A percentile compares a stretch with the other conserved stretches of the same genome.
Evolutionary conservation across 2,797 vertebrate species (phyloP).

Genomic region (Rhinoraja longicauda): DNA sequence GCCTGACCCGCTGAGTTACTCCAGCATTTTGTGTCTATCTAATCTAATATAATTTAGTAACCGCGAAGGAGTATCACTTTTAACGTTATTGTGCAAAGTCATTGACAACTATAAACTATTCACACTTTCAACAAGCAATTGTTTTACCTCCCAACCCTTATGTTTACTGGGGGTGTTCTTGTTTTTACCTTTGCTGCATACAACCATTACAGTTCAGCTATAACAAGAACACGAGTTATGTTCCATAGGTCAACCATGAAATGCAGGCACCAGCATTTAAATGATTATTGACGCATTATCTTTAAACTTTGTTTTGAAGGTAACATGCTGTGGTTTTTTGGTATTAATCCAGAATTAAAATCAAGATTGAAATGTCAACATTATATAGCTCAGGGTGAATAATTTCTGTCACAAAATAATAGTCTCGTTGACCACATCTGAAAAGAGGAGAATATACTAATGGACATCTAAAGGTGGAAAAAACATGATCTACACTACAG

Average conservation of each 20-base stretch:
- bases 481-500: no score
- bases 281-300: neutral
- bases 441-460: no score
- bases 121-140: neutral
- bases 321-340: neutral
- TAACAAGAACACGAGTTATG: neutral
- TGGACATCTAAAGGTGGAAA: no score
- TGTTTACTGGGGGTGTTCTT: neutral
- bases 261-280: neutral
- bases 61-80: neutral
- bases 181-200: neutral
- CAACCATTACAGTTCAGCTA: neutral
- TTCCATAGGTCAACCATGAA: neutral
- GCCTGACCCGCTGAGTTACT: no score
- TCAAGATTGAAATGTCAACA: neutral
- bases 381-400: no score
- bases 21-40: no score
- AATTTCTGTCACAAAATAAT: no score
- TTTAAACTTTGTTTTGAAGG: neutral
- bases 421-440: no score
- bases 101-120: neutral
- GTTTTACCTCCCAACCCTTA: neutral
- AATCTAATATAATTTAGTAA: neutral
- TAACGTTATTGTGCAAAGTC: neutral
- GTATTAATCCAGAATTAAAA: neutral